phyloP scores from a whole-genome alignment of 2,113 vertebrate genomes.

The Azemiops feae region DNA sequence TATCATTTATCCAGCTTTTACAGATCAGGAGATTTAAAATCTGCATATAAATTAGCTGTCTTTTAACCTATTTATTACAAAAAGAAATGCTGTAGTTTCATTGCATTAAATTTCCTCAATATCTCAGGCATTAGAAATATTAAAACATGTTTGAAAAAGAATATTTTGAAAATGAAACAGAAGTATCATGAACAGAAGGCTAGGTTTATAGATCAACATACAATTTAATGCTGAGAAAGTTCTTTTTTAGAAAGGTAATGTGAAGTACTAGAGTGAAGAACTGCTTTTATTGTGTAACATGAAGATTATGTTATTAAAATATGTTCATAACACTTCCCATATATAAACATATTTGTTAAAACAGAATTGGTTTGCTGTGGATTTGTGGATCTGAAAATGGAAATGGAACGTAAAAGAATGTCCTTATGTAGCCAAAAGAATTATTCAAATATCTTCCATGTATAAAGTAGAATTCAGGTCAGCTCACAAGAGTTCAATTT shows the following conservation, averaged over 20 bases:
- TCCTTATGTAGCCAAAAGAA: background rate
- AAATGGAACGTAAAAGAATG: background rate
- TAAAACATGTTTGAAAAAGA: background rate
- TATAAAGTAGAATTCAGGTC: background rate
- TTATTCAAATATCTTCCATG: background rate
- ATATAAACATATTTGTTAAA: background rate
- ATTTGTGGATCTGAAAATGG: background rate
- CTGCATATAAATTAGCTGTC: constrained; percentile 60
- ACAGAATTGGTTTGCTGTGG: background rate
- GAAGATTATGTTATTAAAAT: background rate
- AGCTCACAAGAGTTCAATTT: background rate
- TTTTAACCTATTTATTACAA: constrained; percentile 24
- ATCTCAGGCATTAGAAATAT: constrained; percentile 1
- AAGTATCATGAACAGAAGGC: background rate
- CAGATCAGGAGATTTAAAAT: constrained; percentile 61
- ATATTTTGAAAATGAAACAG: constrained; percentile 4
- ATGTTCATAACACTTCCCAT: background rate
- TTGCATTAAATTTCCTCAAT: constrained; percentile 17
- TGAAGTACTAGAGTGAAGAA: constrained; percentile 11
- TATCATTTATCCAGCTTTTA: constrained; percentile 63
- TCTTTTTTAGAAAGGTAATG: constrained; percentile 34
- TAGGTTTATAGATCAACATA: background rate
- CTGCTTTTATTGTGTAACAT: background rate
- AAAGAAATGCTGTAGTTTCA: constrained; percentile 15
- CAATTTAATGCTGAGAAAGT: constrained; percentile 29